A percentile compares a stretch with the other conserved stretches of the same genome.
Evolutionary conservation across 92 coral and sea anemone species (phyloP).

Genomic region (Umimayanthus kanabou): DNA sequence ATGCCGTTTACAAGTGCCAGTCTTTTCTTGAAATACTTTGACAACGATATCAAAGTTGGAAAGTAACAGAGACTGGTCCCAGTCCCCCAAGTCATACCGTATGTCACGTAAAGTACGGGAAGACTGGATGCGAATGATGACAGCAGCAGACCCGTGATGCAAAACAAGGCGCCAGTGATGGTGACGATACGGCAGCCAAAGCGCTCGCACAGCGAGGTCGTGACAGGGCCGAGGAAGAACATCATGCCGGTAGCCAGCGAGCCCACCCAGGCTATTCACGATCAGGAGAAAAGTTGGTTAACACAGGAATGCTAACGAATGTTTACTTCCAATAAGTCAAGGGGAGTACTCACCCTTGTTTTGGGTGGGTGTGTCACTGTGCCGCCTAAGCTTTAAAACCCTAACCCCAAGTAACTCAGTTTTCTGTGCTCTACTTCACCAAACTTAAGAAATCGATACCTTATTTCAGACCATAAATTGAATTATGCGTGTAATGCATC

Average conservation of each 20-base stretch:
- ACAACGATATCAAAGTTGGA: constrained; percentile 80
- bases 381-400: too few relatives aligned
- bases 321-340: not conserved
- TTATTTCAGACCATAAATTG: too few relatives aligned
- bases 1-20: constrained; percentile 86
- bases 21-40: constrained; percentile 81
- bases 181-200: constrained; percentile 85
- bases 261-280: constrained; percentile 77
- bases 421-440: too few relatives aligned
- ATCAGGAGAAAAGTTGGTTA: not conserved
- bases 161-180: constrained; percentile 67
- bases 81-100: constrained; percentile 85
- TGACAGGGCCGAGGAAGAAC: constrained; percentile 85
- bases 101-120: constrained; percentile 73
- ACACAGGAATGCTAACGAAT: not conserved
- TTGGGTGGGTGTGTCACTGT: too few relatives aligned
- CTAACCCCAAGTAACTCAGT: too few relatives aligned
- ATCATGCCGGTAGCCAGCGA: constrained; percentile 90
- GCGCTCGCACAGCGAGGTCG: constrained; percentile 87
- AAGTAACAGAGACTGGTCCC: constrained; percentile 91
- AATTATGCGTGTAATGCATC: too few relatives aligned
- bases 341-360: too few relatives aligned
- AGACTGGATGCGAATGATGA: constrained; percentile 82
- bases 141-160: constrained; percentile 72
- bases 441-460: too few relatives aligned